Evolutionary conservation across 2,797 vertebrate species (phyloP), one percentile per base, ranked within the genome.

Genomic region (Argentina silus): DNA sequence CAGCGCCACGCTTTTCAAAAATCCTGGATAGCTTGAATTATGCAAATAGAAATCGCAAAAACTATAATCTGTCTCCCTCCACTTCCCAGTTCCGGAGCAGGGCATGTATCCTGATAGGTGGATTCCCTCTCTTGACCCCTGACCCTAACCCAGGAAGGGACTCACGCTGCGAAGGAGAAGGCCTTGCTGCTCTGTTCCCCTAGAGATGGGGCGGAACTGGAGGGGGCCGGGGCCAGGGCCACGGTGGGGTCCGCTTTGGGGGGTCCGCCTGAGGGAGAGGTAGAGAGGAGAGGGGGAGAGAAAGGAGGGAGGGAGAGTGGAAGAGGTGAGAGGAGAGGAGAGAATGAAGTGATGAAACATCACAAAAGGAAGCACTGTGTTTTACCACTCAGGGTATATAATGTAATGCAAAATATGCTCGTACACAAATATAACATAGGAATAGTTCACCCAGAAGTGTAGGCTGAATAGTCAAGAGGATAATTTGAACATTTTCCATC

Each of bases 101-200:
- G 14, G 48, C 14, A 7, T 10, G 10, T 11, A 6, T 2, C 50
- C 50, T 53, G 55, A 48, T 1, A 11, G 7, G 60, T 1, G 5
- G 19, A 48, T 45, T 19, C 11, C 7, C 44, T 9, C 63, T 47
- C 63, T 47, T 48, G 43, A 47, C 63, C 44, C 11, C n/a, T 23
- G 19, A 59, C 11, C 45, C 45, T 12, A 23, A 36, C 27, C 27
- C 27, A 36, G 27, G 27, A 36, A 47, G 4, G 3, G 45, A 91
- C 91, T 90, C 53, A 94, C 93, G 70, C 69, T 70, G 91, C 9
- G 4, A 93, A 93, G n/a, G 89, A 84, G 80, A 93, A 93, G 21
- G 74, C 75, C 81, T 92, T 93, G 74, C 43, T 70, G 83, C 17
- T 95, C 93, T 80, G 92, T 57, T 79, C 90, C 12, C 42, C 85